Percentiles rank a stretch among this genome's conserved stretches.
These are phyloP conservation scores for Heliangelus exortis DNA, from an alignment of 2,797 vertebrate genomes.

Conservation along the genomic window DNA sequence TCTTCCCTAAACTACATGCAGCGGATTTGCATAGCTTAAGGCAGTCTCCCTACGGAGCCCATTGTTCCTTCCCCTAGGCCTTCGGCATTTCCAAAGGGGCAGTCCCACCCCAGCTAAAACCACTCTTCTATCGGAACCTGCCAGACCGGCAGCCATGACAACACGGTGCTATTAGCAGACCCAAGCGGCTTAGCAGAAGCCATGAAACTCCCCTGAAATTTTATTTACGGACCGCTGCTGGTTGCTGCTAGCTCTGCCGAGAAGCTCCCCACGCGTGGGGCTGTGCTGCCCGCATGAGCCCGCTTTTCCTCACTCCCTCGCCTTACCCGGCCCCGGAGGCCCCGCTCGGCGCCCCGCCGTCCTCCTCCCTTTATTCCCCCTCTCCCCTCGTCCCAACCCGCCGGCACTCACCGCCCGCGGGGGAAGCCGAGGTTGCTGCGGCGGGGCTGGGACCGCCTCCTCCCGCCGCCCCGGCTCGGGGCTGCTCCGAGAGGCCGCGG, in stretches of 20 bases:
- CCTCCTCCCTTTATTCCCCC: too few relatives aligned
- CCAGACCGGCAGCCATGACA: neutral
- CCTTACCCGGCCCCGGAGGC: neutral
- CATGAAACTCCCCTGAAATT: accelerated
- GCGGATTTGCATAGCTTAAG: neutral
- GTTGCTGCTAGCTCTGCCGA: neutral
- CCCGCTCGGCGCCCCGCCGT: neutral
- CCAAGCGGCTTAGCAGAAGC: neutral
- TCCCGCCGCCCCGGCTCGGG: neutral
- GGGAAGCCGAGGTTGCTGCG: neutral
- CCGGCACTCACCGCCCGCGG: neutral
- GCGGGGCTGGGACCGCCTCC: neutral
- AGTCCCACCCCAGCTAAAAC: neutral
- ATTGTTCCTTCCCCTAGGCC: neutral
- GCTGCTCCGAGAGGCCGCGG: neutral
- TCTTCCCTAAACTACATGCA: neutral
- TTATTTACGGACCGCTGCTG: neutral
- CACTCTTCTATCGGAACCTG: neutral
- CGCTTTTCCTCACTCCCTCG: too few relatives aligned
- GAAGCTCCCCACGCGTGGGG: neutral
- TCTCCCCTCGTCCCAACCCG: too few relatives aligned
- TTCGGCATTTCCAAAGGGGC: neutral
- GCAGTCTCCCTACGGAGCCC: neutral
- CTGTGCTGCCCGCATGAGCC: neutral
- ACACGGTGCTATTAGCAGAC: neutral